Base-by-base conservation (phyloP, 2,113 vertebrate species). In the Larimichthys crocea region DNA sequence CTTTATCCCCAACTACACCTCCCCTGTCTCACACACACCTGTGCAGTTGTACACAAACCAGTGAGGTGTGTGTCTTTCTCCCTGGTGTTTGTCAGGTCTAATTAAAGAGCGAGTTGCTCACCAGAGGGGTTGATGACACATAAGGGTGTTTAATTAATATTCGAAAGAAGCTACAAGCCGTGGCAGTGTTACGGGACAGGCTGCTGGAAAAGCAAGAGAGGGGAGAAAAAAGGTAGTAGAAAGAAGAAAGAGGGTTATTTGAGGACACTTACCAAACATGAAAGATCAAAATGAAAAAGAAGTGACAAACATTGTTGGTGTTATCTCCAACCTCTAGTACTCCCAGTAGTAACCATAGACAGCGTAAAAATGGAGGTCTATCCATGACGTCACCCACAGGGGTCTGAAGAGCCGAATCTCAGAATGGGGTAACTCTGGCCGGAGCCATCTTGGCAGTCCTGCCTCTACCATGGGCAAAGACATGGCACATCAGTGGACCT, bases 141-240 rank as follows among this genome's bases (percentile, higher is more conserved):
- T 79, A 67, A 77, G 88, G 83, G 71, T 82, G 86, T 89, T 91
- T 86, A 86, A 90, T 91, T 91, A 90, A 89, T 89, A 84, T 84
- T 76, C n/a, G 24, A 79, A 79, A 75, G 82, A 79, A 82, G 71
- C 69, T 9, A 74, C 71, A 59, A 55, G 29, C 31, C 3, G n/a
- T 80, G 80, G 69, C 48, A 69, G 74, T 7, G 50, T 80, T 61
- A 31, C 50, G n/a, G 67, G 29, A 64, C 69, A 52, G 74, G 53
- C 49, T 69, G 68, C 72, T 62, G 49, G 55, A 67, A 70, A 52
- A 64, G 55, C 74, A 40, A n/a, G n/a, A 35, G 29, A 85, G 60
- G 19, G 11, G 49, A 31, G 9, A 6, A 24, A 63, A 40, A 29
- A 20, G 22, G n/a, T 5, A 26, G 26, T 26, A 26, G 16, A 48